phyloP scores from a whole-genome alignment of 2,888 invertebrate genomes.

The Drosophila robusta region DNA sequence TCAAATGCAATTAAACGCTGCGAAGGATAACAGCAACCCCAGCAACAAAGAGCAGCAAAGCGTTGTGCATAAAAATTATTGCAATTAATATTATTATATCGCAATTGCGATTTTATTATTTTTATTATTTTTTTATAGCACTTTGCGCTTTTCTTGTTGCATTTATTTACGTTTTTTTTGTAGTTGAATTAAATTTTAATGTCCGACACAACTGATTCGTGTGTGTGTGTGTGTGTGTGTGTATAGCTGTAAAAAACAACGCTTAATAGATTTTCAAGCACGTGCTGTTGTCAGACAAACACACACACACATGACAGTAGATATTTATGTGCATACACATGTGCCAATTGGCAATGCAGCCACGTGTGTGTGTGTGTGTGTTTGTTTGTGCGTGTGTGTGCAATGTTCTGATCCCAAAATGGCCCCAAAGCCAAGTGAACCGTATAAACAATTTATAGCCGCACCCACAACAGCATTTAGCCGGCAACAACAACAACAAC shows the following conservation, averaged over 20 bases:
- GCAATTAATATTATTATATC: slow-evolving; percentile 9
- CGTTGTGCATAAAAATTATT: slow-evolving; percentile 6
- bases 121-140: not conserved
- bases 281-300: slow-evolving; percentile 51
- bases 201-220: slow-evolving; percentile 1
- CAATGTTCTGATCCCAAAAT: slow-evolving; percentile 70
- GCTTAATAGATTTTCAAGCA: slow-evolving; percentile 75
- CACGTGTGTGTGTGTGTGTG: slow-evolving; percentile 11
- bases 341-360: slow-evolving; percentile 33
- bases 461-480: slow-evolving; percentile 58
- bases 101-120: not conserved
- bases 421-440: slow-evolving; percentile 78
- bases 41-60: slow-evolving; percentile 5
- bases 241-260: slow-evolving; percentile 45
- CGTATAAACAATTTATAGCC: slow-evolving; percentile 77
- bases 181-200: slow-evolving; percentile 26
- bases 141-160: not conserved
- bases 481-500: slow-evolving; percentile 39
- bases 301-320: slow-evolving; percentile 10
- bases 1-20: slow-evolving; percentile 38
- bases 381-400: slow-evolving; percentile 13
- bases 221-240: slow-evolving; percentile 3
- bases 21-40: not conserved
- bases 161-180: not conserved
- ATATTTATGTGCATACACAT: slow-evolving; percentile 9